Evolutionary conservation across 2,888 invertebrate species (phyloP).

Genomic region (Amphipyra berbera): DNA sequence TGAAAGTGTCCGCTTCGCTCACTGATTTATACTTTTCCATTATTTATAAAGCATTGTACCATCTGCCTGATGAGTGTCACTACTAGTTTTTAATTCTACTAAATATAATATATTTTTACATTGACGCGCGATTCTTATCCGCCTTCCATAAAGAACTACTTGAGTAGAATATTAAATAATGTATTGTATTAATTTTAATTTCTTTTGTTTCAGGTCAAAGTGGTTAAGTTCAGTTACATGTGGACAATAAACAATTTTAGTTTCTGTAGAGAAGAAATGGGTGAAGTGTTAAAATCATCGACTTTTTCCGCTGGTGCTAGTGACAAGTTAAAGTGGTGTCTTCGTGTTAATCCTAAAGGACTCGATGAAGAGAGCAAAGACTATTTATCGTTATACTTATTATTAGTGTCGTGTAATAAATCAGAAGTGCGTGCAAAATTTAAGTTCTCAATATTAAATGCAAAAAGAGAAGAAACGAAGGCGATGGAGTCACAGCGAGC

Average conservation of each 20-base stretch:
- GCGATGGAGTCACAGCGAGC: conserved; percentile 99
- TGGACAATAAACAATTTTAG: conserved; percentile 99
- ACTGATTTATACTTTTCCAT: conserved; percentile 54
- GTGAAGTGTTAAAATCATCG: conserved; percentile 99
- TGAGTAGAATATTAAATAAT: conserved; percentile 51
- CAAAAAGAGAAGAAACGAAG: conserved; percentile 99
- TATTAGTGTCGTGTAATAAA: conserved; percentile 99
- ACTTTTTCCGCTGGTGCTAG: conserved; percentile 99
- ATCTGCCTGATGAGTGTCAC: conserved; percentile 22
- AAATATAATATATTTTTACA: conserved; percentile 3
- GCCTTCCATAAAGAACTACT: neutral
- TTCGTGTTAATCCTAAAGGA: conserved; percentile 99
- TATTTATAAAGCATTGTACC: conserved; percentile 53
- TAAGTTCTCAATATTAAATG: conserved; percentile 99
- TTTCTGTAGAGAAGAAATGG: conserved; percentile 99
- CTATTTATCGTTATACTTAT: conserved; percentile 99
- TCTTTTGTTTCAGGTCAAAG: conserved; percentile 96
- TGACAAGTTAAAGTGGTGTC: conserved; percentile 99
- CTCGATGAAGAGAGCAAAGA: conserved; percentile 99
- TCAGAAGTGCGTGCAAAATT: conserved; percentile 99
- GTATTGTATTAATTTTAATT: conserved; percentile 52
- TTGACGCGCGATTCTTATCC: neutral
- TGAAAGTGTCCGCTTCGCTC: conserved; percentile 50
- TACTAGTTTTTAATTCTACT: conserved; percentile 4
- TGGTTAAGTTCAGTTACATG: conserved; percentile 99